phyloP scores from a whole-genome alignment of 1,140 invertebrate genomes.

The Pseudomyrmex pallidus region DNA sequence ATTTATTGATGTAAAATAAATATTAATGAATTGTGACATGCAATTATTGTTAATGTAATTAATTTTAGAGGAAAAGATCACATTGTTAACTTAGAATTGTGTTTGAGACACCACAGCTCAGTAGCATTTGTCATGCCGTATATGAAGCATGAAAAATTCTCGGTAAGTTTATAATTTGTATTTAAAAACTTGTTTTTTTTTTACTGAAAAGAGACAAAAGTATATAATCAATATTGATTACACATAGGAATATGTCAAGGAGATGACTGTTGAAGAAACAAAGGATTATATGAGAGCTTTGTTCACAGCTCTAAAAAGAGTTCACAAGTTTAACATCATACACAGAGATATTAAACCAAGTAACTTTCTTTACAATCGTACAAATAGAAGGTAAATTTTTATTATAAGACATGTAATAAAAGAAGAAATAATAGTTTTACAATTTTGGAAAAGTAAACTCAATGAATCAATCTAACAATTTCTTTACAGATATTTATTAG shows the following conservation, averaged over 20 bases:
- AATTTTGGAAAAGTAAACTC: not conserved
- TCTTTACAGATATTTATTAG: constrained; percentile 88
- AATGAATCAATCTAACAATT: not conserved
- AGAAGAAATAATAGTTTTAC: not conserved
- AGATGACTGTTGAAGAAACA: constrained; percentile 90
- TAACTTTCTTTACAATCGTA: constrained; percentile 95
- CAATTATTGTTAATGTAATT: constrained; percentile 43
- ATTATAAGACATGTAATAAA: not conserved
- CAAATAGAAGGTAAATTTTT: constrained; percentile 87
- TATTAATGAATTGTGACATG: not conserved
- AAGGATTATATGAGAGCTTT: constrained; percentile 93
- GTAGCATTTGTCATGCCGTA: constrained; percentile 96
- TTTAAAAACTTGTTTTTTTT: not conserved
- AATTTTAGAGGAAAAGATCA: constrained; percentile 91
- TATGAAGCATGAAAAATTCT: constrained; percentile 92
- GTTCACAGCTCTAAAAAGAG: constrained; percentile 90
- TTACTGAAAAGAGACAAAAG: too few species aligned
- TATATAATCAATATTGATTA: constrained; percentile 56
- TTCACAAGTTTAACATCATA: constrained; percentile 94
- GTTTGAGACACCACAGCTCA: constrained; percentile 91
- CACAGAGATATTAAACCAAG: constrained; percentile 97
- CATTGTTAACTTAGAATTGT: constrained; percentile 92
- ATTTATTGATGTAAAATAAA: not conserved
- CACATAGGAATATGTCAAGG: constrained; percentile 90
- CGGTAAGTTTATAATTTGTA: constrained; percentile 85